Percentiles rank a stretch among this genome's conserved stretches.
Conservation (phyloP, 1,140 invertebrate species). For the Drosophila erecta region DNA sequence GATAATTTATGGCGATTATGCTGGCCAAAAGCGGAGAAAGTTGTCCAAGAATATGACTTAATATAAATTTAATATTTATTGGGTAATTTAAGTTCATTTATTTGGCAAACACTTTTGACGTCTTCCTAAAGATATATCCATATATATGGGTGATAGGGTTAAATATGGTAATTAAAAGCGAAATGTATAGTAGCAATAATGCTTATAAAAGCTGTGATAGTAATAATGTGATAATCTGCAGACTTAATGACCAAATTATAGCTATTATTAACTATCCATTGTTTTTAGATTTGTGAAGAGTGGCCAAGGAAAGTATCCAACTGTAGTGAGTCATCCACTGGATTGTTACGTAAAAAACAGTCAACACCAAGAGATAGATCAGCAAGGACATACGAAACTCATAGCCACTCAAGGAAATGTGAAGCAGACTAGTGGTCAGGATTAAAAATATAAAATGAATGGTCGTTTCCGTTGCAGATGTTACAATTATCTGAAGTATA, state of each 20-base stretch:
- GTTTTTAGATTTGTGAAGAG: not conserved
- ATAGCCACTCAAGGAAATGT: conserved; percentile 51
- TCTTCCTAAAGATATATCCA: not conserved
- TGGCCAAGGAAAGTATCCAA: conserved; percentile 31
- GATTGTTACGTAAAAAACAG: not conserved
- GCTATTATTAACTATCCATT: not conserved
- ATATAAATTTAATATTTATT: conserved; percentile 3
- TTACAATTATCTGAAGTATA: conserved; percentile 23
- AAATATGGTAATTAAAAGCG: not conserved
- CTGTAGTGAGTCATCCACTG: conserved; percentile 1
- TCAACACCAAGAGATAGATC: conserved; percentile 9
- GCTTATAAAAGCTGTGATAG: too few species aligned
- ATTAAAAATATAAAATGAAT: conserved; percentile 16
- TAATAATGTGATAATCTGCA: too few species aligned
- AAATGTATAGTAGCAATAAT: not conserved
- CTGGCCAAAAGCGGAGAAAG: conserved; percentile 18
- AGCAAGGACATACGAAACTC: conserved; percentile 54
- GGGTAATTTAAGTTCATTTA: not conserved
- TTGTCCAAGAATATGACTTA: conserved; percentile 45
- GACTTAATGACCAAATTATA: too few species aligned
- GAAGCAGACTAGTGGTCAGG: conserved; percentile 11
- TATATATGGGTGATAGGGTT: too few species aligned
- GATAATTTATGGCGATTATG: conserved; percentile 50
- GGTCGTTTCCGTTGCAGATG: conserved; percentile 15
- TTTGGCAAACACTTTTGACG: not conserved